Conservation (phyloP, 2,113 vertebrate species). For the Myodes glareolus region DNA sequence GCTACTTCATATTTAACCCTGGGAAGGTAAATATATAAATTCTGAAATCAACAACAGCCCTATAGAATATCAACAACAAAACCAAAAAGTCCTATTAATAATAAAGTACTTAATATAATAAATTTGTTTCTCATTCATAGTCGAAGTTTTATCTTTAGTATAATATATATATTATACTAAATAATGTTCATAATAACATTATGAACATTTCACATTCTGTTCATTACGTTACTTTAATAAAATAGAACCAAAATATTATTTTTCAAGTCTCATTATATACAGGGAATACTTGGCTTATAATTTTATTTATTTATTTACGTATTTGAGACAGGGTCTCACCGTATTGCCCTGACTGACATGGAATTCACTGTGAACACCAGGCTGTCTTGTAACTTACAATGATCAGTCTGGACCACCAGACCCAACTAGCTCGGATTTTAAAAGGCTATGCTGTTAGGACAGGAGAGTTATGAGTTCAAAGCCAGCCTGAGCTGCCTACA, state of each 20-base stretch:
- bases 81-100: background rate
- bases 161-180: constrained; percentile 40
- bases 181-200: too few species aligned
- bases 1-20: background rate
- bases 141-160: constrained; percentile 19
- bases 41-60: background rate
- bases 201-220: constrained; percentile 10
- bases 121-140: background rate
- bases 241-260: background rate
- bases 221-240: background rate
- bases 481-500: background rate
- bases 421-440: background rate
- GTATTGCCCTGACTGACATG: background rate
- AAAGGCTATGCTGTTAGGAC: background rate
- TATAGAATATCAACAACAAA: background rate
- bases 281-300: background rate
- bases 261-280: background rate
- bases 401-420: background rate
- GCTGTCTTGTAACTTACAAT: background rate
- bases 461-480: too few species aligned
- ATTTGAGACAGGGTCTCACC: background rate
- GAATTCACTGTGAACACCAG: background rate
- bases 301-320: background rate
- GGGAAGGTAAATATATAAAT: constrained; percentile 28
- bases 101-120: background rate